phyloP scores from a whole-genome alignment of 2,113 vertebrate species.

The Cinclus mexicanus region DNA sequence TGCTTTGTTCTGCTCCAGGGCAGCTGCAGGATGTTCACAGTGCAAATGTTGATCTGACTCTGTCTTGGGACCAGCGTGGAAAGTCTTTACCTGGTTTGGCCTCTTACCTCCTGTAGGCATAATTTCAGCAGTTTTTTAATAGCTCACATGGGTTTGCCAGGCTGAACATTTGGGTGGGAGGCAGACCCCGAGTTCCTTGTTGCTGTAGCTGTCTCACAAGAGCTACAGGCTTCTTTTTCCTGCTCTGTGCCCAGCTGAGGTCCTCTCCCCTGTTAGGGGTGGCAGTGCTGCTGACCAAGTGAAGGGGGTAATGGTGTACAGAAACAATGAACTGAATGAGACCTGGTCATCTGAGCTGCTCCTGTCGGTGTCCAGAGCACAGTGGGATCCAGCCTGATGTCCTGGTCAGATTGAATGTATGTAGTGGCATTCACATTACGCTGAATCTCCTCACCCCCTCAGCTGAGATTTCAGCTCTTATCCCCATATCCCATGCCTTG shows the following conservation, averaged over 20 bases:
- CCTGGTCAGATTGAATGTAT: neutral
- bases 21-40: neutral
- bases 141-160: neutral
- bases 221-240: neutral
- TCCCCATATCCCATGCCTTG: neutral
- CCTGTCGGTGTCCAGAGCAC: neutral
- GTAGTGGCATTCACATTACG: neutral
- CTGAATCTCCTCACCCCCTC: neutral
- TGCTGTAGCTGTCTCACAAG: neutral
- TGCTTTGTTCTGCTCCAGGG: neutral
- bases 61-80: neutral
- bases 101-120: neutral
- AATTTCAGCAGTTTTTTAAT: neutral
- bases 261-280: neutral
- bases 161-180: neutral
- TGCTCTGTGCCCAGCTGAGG: neutral
- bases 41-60: neutral
- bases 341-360: neutral
- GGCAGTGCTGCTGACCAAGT: neutral
- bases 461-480: neutral
- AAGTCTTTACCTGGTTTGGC: neutral
- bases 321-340: fast-evolving
- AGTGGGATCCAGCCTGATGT: neutral
- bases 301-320: neutral
- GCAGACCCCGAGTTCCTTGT: neutral